Percentiles rank a stretch among this genome's conserved stretches.
Evolutionary conservation across 2,888 invertebrate genomes (phyloP).

Genomic region (Halocaridina rubra): DNA sequence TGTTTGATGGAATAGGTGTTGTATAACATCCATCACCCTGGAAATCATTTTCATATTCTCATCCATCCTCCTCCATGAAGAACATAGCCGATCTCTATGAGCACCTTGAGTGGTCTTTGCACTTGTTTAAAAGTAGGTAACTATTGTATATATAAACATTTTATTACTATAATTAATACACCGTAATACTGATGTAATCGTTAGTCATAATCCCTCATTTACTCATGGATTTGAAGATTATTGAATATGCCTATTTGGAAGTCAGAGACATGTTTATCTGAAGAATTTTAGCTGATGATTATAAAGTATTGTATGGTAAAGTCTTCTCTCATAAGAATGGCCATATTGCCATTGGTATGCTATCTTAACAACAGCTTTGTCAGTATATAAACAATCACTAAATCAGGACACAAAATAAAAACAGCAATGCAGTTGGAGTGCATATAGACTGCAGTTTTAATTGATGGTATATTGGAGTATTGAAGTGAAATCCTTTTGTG

Average conservation of each 20-base stretch:
- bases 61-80: background rate
- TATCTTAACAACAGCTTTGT: background rate
- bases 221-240: too few species aligned
- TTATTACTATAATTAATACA: constrained; percentile 23
- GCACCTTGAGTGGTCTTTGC: constrained; percentile 27
- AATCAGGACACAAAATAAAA: too few species aligned
- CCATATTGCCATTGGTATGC: background rate
- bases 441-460: too few species aligned
- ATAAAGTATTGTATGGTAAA: background rate
- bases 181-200: constrained; percentile 15
- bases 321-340: constrained; percentile 22
- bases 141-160: constrained; percentile 11
- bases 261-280: background rate
- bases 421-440: too few species aligned
- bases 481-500: too few species aligned
- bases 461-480: too few species aligned
- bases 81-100: background rate
- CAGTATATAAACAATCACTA: too few species aligned
- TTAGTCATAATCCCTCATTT: constrained; percentile 16
- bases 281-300: constrained; percentile 32
- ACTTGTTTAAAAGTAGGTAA: constrained; percentile 33
- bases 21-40: background rate
- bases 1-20: too few species aligned
- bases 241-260: background rate
- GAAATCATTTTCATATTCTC: constrained; percentile 17